A percentile compares a stretch with the other conserved stretches of the same genome.
phyloP scores from a whole-genome alignment of 2,888 invertebrate genomes.

The Lasius platythorax region DNA sequence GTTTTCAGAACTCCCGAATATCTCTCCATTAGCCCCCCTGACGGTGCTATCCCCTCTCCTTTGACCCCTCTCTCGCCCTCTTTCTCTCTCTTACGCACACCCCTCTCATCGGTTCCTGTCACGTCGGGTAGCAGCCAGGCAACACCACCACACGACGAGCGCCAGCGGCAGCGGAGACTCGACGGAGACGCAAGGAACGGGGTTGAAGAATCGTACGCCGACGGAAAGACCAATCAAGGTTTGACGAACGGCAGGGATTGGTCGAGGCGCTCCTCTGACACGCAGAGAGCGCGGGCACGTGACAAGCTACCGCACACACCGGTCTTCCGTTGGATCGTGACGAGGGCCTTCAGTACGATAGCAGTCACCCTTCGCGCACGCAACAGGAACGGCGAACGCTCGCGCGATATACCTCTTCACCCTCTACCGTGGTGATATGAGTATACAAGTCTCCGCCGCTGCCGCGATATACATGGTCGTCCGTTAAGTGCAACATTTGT shows the following conservation, averaged over 20 bases:
- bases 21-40: constrained; percentile 86
- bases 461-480: constrained; percentile 21
- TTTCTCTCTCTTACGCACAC: constrained; percentile 72
- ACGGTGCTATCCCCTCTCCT: constrained; percentile 80
- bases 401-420: constrained; percentile 72
- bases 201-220: constrained; percentile 85
- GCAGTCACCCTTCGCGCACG: constrained; percentile 85
- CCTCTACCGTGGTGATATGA: constrained; percentile 72
- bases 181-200: constrained; percentile 82
- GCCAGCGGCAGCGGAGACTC: constrained; percentile 66
- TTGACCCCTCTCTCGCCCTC: constrained; percentile 69
- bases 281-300: constrained; percentile 86
- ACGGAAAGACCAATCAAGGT: constrained; percentile 88
- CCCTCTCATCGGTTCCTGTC: constrained; percentile 82
- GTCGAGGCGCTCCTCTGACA: constrained; percentile 85
- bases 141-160: constrained; percentile 72
- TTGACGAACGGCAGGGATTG: constrained; percentile 87
- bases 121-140: constrained; percentile 79
- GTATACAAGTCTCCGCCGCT: constrained; percentile 13
- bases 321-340: constrained; percentile 82
- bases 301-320: constrained; percentile 86
- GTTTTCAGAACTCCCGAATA: constrained; percentile 82
- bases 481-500: constrained; percentile 50
- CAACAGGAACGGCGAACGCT: constrained; percentile 78
- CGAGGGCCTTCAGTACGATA: constrained; percentile 85